These are phyloP conservation scores for Pocillopora grandis DNA, from an alignment of 92 coral and sea anemone species.

Conservation along the genomic window DNA sequence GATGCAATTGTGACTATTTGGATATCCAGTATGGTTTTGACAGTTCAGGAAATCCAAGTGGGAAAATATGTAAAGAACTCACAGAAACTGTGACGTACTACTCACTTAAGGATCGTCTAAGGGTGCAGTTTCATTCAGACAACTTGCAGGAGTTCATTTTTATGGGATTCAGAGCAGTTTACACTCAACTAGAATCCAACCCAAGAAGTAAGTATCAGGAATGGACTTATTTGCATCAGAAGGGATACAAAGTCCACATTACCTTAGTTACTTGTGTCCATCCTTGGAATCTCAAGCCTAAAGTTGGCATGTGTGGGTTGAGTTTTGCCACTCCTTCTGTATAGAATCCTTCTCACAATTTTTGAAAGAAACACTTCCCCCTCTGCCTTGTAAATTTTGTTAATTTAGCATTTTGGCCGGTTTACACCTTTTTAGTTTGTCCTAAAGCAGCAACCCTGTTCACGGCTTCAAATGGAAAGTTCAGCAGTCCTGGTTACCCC, in stretches of 20 bases:
- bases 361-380: neutral
- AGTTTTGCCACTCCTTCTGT: neutral
- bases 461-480: slow-evolving; percentile 15
- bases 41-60: neutral
- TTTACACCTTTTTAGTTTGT: neutral
- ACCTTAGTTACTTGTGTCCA: neutral
- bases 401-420: neutral
- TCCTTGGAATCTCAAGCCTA: neutral
- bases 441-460: slow-evolving; percentile 6
- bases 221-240: neutral
- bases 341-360: too few species aligned
- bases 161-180: slow-evolving; percentile 21
- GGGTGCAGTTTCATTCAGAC: neutral
- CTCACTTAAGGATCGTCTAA: slow-evolving; percentile 8
- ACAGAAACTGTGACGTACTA: neutral
- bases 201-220: slow-evolving; percentile 23
- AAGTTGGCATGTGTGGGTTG: neutral
- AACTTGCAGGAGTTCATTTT: neutral
- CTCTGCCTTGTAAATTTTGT: neutral
- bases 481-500: slow-evolving; percentile 38
- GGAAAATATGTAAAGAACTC: neutral
- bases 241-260: neutral
- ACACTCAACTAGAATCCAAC: neutral
- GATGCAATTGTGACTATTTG: neutral
- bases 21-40: slow-evolving; percentile 1